These are phyloP conservation scores for Crotalus tigris DNA, from an alignment of 2,113 vertebrate species.

Conservation along the genomic window DNA sequence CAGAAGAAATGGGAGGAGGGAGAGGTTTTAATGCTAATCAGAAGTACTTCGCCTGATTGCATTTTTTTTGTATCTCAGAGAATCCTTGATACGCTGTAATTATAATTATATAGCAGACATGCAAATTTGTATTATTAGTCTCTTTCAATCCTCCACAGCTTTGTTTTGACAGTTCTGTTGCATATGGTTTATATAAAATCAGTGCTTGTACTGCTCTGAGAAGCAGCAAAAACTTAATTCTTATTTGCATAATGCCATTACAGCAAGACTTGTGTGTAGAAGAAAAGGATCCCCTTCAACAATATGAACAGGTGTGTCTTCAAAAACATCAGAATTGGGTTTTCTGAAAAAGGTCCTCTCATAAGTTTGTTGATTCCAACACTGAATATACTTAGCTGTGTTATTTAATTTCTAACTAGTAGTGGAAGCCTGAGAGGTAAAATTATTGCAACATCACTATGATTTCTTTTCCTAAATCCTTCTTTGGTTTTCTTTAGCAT, in stretches of 20 bases:
- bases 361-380: neutral
- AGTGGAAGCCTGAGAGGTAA: neutral
- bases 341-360: neutral
- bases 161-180: conserved; percentile 9
- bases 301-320: neutral
- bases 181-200: conserved; percentile 16
- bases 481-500: neutral
- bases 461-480: neutral
- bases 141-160: neutral
- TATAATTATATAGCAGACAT: conserved; percentile 39
- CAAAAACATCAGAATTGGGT: neutral
- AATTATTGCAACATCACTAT: neutral
- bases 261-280: neutral
- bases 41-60: conserved; percentile 29
- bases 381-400: neutral
- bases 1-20: neutral
- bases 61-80: conserved; percentile 48
- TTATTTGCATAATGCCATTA: neutral
- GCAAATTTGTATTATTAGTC: conserved; percentile 18
- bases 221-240: neutral
- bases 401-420: neutral
- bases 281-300: neutral
- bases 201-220: neutral
- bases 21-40: conserved; percentile 31
- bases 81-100: conserved; percentile 25